Base-by-base conservation (phyloP, 2,888 invertebrate species). In the Mythimna impura region DNA sequence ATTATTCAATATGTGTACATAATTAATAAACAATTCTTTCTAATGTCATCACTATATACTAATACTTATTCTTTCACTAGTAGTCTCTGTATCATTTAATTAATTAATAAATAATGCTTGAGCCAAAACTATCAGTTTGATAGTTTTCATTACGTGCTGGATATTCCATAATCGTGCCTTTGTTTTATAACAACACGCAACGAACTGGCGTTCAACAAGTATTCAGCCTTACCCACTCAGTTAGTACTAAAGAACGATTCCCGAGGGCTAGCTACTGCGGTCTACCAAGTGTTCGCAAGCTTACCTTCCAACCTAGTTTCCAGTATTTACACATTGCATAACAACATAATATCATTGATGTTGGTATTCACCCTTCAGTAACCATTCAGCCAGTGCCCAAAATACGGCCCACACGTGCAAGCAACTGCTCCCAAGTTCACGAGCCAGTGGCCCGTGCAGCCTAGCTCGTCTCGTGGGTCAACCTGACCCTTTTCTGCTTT, bases 401-500 rank as follows among this genome's bases (percentile, higher is more conserved):
- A 71, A 81, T 78, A 76, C 25, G 22, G 20, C 10, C 14, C 10
- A 10, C 34, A 61, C 62, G 36, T 43, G 12, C 61, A 57, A 64
- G 60, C 64, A 50, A 14, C 43, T 50, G 55, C 22, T 22, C 64
- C 36, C 68, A 68, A 72, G 76, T 82, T 82, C 57, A 50, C 85
- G 81, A 84, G 14, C 79, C 87, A 84, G 57, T 87, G 85, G 77
- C 74, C 83, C 77, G 82, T 77, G 78, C 6, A 6, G 47, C 47
- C 47, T 17, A 47, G 47, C 64, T 73, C 55, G 50, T 66, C 76
- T 70, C 73, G 81, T 64, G 83, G 85, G 60, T 67, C 70, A 66
- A 30, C 71, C 76, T 76, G 66, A 76, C 81, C 85, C 85, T 76
- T 89, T 86, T 80, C 76, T 81, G 73, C 80, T 84, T 79, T 77